These are phyloP conservation scores for Meloidogyne chitwoodi DNA, from an alignment of 1,140 invertebrate species.

Conservation along the genomic window DNA sequence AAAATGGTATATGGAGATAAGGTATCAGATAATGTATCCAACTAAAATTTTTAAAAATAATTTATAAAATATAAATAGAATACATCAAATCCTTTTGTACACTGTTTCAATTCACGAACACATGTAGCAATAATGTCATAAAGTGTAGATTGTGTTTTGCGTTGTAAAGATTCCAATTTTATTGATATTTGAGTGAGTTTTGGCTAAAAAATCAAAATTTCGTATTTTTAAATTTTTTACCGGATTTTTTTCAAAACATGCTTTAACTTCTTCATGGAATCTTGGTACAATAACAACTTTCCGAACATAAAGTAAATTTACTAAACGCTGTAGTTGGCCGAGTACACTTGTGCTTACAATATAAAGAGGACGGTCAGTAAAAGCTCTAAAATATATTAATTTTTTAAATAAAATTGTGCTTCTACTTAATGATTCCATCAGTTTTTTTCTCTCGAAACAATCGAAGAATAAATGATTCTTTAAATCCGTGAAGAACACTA, in stretches of 20 bases:
- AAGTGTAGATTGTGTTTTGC: slow-evolving; percentile 39
- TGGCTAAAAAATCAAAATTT: slow-evolving; percentile 35
- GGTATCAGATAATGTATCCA: slow-evolving; percentile 31
- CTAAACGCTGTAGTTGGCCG: slow-evolving; percentile 52
- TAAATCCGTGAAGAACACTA: slow-evolving; percentile 41
- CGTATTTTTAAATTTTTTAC: slow-evolving; percentile 12
- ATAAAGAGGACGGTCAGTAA: slow-evolving; percentile 44
- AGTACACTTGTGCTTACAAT: slow-evolving; percentile 36
- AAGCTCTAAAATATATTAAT: slow-evolving; percentile 35
- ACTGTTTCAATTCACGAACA: slow-evolving; percentile 48
- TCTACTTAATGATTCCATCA: slow-evolving; percentile 50
- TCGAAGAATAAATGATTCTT: slow-evolving; percentile 59
- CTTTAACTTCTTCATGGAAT: slow-evolving; percentile 43
- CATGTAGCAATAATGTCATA: slow-evolving; percentile 52
- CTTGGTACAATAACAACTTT: slow-evolving; percentile 43
- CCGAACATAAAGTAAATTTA: slow-evolving; percentile 44
- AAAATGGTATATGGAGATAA: slow-evolving; percentile 32
- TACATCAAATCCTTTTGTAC: slow-evolving; percentile 42
- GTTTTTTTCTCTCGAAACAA: slow-evolving; percentile 57
- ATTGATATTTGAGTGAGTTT: slow-evolving; percentile 44
- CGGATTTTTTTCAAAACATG: slow-evolving; percentile 31
- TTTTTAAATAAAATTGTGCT: background rate
- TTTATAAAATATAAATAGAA: background rate
- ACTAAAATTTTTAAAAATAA: background rate
- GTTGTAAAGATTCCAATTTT: slow-evolving; percentile 34